Evolutionary conservation across 2,888 invertebrate species (phyloP).

Genomic region (Pseudanteris insignis): DNA sequence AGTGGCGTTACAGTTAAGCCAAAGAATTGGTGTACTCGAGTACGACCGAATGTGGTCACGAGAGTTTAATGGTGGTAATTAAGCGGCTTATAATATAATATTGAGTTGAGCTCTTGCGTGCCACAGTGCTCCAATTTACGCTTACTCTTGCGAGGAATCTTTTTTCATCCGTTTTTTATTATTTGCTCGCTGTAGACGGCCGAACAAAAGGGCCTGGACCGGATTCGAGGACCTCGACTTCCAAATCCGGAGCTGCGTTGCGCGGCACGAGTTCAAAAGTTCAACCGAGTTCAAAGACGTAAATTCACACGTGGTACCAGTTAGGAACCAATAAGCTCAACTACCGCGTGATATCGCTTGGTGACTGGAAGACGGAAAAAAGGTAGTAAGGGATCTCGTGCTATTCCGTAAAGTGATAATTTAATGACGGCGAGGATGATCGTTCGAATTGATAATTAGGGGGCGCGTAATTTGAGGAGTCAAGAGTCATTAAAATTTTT

Average conservation of each 20-base stretch:
- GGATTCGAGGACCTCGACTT: conserved; percentile 36
- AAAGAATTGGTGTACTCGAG: conserved; percentile 17
- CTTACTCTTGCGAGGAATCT: conserved; percentile 8
- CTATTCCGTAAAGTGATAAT: conserved; percentile 17
- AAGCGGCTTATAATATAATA: conserved; percentile 26
- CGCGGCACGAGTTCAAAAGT: conserved; percentile 48
- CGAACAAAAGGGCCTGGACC: conserved; percentile 38
- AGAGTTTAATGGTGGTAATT: conserved; percentile 30
- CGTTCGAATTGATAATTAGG: conserved; percentile 35
- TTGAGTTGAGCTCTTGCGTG: conserved; percentile 6
- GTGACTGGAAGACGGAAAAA: conserved; percentile 20
- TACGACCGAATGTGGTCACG: conserved; percentile 9
- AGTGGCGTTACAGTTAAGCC: conserved; percentile 10
- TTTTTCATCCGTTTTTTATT: conserved; percentile 6
- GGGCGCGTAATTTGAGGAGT: conserved; percentile 23
- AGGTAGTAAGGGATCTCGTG: background rate
- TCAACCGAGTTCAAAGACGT: conserved; percentile 52
- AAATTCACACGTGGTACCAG: conserved; percentile 42
- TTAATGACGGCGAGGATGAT: conserved; percentile 25
- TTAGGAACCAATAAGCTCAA: conserved; percentile 16
- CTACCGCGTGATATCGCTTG: conserved; percentile 1
- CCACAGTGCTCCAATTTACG: conserved; percentile 31
- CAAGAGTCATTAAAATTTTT: conserved; percentile 23
- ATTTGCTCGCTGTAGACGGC: conserved; percentile 21
- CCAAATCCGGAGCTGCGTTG: conserved; percentile 36